Evolutionary conservation across 2,113 vertebrate genomes (phyloP), one percentile per base, ranked within the genome.

Genomic region (Oncorhynchus nerka): DNA sequence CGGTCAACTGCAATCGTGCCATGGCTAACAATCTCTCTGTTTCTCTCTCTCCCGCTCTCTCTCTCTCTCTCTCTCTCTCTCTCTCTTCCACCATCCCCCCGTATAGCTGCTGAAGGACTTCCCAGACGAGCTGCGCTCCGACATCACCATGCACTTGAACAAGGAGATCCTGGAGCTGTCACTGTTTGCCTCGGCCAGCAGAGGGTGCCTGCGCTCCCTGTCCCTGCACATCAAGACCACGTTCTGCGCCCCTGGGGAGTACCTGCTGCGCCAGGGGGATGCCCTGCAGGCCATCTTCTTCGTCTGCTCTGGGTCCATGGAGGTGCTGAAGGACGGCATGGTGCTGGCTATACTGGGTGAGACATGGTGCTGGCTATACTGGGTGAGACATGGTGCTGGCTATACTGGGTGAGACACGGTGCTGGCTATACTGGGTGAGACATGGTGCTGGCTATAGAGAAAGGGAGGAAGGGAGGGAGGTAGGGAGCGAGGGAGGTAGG

Each of bases 121-220:
- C 86, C 98, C 98, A 0, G 98, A 99, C 0, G 98, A 99, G 89
- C 89, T 99, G 84, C 96, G 97, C 70, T 98, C 98, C 3, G 98
- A 99, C 89, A 99, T 99, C 92, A 98, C 97, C 83, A 99, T 98
- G 97, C 95, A 99, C 90, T 93, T 99, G 88, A 99, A 99, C 92
- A 99, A 99, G 92, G 98, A 99, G 91, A 98, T 99, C 91, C 91
- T 99, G 76, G 96, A 98, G 88, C 92, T 99, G 88, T 97, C 98
- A 2, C 93, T 98, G 73, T 99, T 99, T 0, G 95, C 95, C 84
- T 96, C 96, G 34, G 96, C 97, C 90, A 99, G 97, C 76, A 95
- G 96, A 0, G 97, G 97, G 73, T 99, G 97, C 90, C 94, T 99
- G 89, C 95, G 97, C 90, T 98, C 97, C 77, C 91, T 99, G 83